Evolutionary conservation across 2,888 invertebrate genomes (phyloP).

Genomic region (Pammene fasciana): DNA sequence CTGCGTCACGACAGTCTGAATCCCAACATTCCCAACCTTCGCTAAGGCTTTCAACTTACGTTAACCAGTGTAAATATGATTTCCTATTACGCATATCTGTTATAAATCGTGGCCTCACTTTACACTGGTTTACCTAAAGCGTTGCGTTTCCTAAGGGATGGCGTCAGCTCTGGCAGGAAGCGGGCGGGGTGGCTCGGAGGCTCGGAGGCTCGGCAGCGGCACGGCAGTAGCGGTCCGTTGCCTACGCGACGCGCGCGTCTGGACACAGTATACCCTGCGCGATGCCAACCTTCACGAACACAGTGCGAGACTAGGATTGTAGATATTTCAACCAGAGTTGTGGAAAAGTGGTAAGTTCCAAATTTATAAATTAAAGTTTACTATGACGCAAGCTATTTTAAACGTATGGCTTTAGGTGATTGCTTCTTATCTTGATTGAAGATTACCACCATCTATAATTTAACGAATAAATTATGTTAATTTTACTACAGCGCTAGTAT

Average conservation of each 20-base stretch:
- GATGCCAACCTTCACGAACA: constrained; percentile 23
- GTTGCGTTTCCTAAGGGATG: background rate
- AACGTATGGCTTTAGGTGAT: background rate
- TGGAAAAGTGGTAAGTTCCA: constrained; percentile 24
- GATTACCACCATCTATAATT: constrained; percentile 10
- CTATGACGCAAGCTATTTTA: background rate
- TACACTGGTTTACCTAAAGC: background rate
- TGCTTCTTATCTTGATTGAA: background rate
- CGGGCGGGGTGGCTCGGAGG: constrained; percentile 40
- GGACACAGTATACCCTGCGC: constrained; percentile 21
- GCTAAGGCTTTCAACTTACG: background rate
- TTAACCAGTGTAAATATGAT: background rate
- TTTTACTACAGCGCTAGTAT: background rate
- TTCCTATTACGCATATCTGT: background rate
- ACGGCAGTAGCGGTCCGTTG: constrained; percentile 72
- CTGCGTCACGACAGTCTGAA: constrained; percentile 31
- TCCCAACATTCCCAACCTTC: background rate
- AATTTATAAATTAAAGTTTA: background rate
- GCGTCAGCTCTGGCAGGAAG: constrained; percentile 33
- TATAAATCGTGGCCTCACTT: background rate
- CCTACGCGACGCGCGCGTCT: constrained; percentile 66
- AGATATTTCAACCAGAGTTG: constrained; percentile 11
- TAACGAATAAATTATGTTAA: background rate
- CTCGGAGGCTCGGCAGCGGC: constrained; percentile 43
- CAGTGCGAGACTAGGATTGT: constrained; percentile 25